A percentile compares a stretch with the other conserved stretches of the same genome.
These are phyloP conservation scores for Acleris sparsana DNA, from an alignment of 2,888 invertebrate species.

Conservation along the genomic window DNA sequence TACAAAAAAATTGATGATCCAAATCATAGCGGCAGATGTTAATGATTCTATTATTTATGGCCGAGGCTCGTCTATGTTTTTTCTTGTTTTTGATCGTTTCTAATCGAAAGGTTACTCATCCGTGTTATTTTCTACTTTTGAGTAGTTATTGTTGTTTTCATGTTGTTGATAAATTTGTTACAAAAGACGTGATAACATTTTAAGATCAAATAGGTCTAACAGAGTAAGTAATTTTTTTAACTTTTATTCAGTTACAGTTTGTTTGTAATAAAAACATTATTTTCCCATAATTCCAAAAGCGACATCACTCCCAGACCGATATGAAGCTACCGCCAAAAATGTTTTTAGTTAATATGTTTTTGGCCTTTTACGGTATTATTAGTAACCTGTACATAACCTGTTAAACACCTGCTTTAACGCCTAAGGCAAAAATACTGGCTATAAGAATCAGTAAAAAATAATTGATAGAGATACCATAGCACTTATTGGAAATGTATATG, in stretches of 20 bases:
- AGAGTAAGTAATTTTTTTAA: too few species aligned
- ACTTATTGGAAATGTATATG: slow-evolving; percentile 26
- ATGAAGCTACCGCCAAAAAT: neutral
- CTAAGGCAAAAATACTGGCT: slow-evolving; percentile 23
- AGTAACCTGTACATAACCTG: slow-evolving; percentile 6
- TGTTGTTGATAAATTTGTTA: neutral
- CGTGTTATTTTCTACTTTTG: slow-evolving; percentile 57
- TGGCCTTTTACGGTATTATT: slow-evolving; percentile 10
- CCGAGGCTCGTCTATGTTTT: slow-evolving; percentile 59
- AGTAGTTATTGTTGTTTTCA: slow-evolving; percentile 43
- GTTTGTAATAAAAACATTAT: too few species aligned
- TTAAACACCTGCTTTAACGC: slow-evolving; percentile 30
- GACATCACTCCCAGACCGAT: too few species aligned
- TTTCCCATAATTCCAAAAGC: too few species aligned
- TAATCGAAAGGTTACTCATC: slow-evolving; percentile 50
- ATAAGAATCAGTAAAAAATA: slow-evolving; percentile 33
- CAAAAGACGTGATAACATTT: too few species aligned
- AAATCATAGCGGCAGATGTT: slow-evolving; percentile 79
- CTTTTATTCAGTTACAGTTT: too few species aligned
- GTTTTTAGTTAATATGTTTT: neutral
- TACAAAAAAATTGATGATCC: slow-evolving; percentile 71
- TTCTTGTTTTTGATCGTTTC: slow-evolving; percentile 48
- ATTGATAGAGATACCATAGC: slow-evolving; percentile 35
- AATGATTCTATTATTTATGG: slow-evolving; percentile 83
- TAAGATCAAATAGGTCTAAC: too few species aligned